Conservation (phyloP, 2,888 invertebrate species). For the Eilema griseolum region DNA sequence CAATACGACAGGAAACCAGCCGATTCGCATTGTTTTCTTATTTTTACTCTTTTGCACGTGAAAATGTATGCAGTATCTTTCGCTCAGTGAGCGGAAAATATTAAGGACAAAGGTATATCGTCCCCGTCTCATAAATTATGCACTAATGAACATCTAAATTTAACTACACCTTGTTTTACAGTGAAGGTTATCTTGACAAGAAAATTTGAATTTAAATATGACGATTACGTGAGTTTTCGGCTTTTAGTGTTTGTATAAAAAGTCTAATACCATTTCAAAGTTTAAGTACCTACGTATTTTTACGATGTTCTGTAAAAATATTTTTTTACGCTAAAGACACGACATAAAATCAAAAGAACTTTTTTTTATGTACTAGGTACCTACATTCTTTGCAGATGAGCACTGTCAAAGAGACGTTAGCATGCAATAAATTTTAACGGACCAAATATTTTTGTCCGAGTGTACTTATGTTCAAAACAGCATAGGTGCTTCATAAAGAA, state of each 20-base stretch:
- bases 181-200: slow-evolving; percentile 14
- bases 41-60: slow-evolving; percentile 58
- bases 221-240: background rate
- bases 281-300: slow-evolving; percentile 15
- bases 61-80: slow-evolving; percentile 55
- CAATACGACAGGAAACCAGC: slow-evolving; percentile 49
- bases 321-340: slow-evolving; percentile 29
- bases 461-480: background rate
- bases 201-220: slow-evolving; percentile 13
- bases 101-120: slow-evolving; percentile 20
- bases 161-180: slow-evolving; percentile 13
- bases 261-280: slow-evolving; percentile 11
- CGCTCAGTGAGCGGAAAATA: slow-evolving; percentile 46
- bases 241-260: slow-evolving; percentile 9
- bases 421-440: slow-evolving; percentile 37
- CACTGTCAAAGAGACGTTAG: slow-evolving; percentile 36
- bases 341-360: slow-evolving; percentile 38
- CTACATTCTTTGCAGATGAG: slow-evolving; percentile 24
- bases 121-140: slow-evolving; percentile 9
- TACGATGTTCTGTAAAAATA: slow-evolving; percentile 24
- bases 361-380: slow-evolving; percentile 39
- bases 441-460: slow-evolving; percentile 30
- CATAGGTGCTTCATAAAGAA: too few relatives aligned
- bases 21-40: slow-evolving; percentile 46
- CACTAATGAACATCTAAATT: slow-evolving; percentile 22